Percentiles rank a stretch among this genome's conserved stretches.
These are phyloP conservation scores for Azemiops feae DNA, from an alignment of 2,113 vertebrate species.

Conservation along the genomic window DNA sequence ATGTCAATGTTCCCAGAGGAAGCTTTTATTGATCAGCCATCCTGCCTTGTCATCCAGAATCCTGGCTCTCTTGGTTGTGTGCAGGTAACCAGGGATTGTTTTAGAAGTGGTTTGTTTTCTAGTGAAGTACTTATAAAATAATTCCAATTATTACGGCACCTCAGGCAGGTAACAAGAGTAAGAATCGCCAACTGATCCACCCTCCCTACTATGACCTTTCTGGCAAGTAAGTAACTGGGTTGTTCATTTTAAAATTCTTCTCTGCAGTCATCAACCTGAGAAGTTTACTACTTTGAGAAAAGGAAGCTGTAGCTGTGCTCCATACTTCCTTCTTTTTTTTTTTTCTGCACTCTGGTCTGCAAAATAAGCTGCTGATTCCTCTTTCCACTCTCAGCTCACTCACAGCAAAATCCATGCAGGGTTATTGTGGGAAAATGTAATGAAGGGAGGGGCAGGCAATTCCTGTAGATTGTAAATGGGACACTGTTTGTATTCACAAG, in stretches of 20 bases:
- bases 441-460: slow-evolving; percentile 84
- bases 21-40: background rate
- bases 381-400: background rate
- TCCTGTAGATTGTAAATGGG: slow-evolving; percentile 73
- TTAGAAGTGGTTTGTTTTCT: background rate
- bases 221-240: background rate
- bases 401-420: background rate
- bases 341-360: too few relatives aligned
- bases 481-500: slow-evolving; percentile 83
- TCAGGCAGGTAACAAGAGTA: background rate
- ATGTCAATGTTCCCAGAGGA: background rate
- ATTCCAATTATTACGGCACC: background rate
- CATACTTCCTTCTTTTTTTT: background rate
- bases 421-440: slow-evolving; percentile 21
- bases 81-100: background rate
- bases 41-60: background rate
- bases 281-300: background rate
- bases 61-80: background rate
- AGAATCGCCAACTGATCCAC: background rate
- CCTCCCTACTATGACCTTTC: background rate
- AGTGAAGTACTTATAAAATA: background rate
- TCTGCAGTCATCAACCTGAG: background rate
- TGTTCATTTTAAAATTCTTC: background rate
- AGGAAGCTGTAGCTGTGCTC: background rate
- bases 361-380: background rate